These are phyloP conservation scores for Clarias platycephalus DNA, from an alignment of 2,797 vertebrate genomes.

Conservation along the genomic window DNA sequence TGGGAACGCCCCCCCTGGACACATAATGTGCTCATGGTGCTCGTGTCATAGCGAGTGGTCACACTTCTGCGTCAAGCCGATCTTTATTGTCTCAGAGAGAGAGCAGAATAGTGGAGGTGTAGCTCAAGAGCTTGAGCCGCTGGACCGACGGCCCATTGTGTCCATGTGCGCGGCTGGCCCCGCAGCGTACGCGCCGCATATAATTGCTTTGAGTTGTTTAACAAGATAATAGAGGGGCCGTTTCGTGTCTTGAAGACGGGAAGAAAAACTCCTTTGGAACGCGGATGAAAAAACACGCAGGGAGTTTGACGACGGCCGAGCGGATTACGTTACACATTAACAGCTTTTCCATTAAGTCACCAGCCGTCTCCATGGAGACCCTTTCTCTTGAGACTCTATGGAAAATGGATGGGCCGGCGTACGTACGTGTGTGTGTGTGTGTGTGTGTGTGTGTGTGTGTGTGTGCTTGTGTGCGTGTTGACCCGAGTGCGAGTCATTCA, in stretches of 20 bases:
- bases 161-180: conserved; percentile 23
- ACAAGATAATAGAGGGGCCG: conserved; percentile 56
- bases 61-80: conserved; percentile 60
- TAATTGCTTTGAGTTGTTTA: conserved; percentile 61
- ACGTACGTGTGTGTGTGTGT: conserved; percentile 41
- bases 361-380: conserved; percentile 57
- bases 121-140: conserved; percentile 40
- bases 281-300: conserved; percentile 34
- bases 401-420: conserved; percentile 43
- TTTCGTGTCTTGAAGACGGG: conserved; percentile 29
- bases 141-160: conserved; percentile 50
- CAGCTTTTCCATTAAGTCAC: conserved; percentile 63
- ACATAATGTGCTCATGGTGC: conserved; percentile 63
- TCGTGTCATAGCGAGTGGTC: conserved; percentile 64
- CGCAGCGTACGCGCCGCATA: conserved; percentile 41
- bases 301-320: conserved; percentile 32
- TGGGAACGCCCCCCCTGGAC: conserved; percentile 51
- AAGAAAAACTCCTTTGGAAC: conserved; percentile 48
- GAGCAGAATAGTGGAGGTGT: conserved; percentile 44
- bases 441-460: conserved; percentile 41
- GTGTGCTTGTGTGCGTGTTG: conserved; percentile 38
- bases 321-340: conserved; percentile 61
- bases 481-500: conserved; percentile 24
- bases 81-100: conserved; percentile 58
- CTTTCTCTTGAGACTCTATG: conserved; percentile 46